Evolutionary conservation across 1,140 invertebrate genomes (phyloP), one percentile per base, ranked within the genome.

Genomic region (Sminthurinus signatus): DNA sequence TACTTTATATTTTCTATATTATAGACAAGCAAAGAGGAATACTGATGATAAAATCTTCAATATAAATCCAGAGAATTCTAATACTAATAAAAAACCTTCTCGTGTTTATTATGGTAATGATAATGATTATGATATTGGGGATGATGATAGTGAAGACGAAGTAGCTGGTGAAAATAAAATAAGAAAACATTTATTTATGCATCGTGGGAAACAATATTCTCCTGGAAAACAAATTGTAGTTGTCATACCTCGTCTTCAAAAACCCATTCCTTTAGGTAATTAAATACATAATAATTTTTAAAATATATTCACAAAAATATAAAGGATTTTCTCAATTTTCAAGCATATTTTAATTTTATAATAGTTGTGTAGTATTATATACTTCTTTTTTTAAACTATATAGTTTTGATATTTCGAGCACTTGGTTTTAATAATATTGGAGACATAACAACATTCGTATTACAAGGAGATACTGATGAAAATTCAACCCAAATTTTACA

Each of bases 171-270:
- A 50, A n/a, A 10, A 12, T 8, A 23, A 50, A 55, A 28, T 15
- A 21, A 14, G 23, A 31, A 3, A 21, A 46, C 42, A 27, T 1
- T 32, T 21, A 1, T 17, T 28, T 25, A 28, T 50, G 0, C 12
- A 44, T 51, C 14, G n/a, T 52, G 32, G 23, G 4, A 36, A 36
- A 36, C 32, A 36, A 36, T 36, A 36, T 98, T 72, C 95, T 95
- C 4, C 94, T 98, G 51, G 97, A 98, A 86, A 96, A 98, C 77
- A 94, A 98, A 28, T 68, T 10, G 62, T 57, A 4, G 62, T 52
- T 2, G 56, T 48, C 10, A 55, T 64, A 25, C 56, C 62, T 0
- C 36, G 28, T n/a, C 36, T 63, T 15, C 48, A 56, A 14, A 46
- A 57, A 25, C 31, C 56, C 23, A 50, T 68, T 54, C 62, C 66